Conservation (phyloP, 2,888 invertebrate species). For the Meiosimyza decipiens region DNA sequence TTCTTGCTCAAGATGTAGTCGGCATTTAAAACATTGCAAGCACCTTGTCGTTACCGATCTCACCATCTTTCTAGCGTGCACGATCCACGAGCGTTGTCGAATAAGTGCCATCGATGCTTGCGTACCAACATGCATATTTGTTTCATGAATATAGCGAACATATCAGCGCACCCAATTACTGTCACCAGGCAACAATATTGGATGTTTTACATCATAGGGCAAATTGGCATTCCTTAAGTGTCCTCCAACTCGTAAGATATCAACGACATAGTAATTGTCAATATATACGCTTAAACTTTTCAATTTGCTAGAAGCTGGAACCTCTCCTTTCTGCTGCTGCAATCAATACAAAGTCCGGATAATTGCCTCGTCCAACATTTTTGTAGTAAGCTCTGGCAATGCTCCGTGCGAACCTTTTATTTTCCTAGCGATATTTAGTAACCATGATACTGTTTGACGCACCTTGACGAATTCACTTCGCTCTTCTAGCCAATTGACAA, state of each 20-base stretch:
- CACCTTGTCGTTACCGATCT: not conserved
- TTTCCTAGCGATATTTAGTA: too few relatives aligned
- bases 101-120: not conserved
- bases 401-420: too few relatives aligned
- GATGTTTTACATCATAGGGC: slow-evolving; percentile 26
- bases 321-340: too few relatives aligned
- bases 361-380: too few relatives aligned
- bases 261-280: slow-evolving; percentile 22
- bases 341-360: too few relatives aligned
- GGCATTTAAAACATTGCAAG: not conserved
- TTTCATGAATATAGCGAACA: not conserved
- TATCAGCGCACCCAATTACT: slow-evolving; percentile 8
- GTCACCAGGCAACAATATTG: not conserved
- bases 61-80: slow-evolving; percentile 6
- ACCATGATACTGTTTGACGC: too few relatives aligned
- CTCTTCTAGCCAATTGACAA: too few relatives aligned
- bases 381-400: too few relatives aligned
- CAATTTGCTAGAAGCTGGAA: not conserved
- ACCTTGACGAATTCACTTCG: too few relatives aligned
- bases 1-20: not conserved
- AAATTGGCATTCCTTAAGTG: slow-evolving; percentile 27
- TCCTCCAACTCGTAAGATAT: slow-evolving; percentile 33
- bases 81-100: not conserved
- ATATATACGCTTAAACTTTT: slow-evolving; percentile 32
- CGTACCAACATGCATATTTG: slow-evolving; percentile 3